Evolutionary conservation across 2,888 invertebrate species (phyloP).

Genomic region (Atherix ibis): DNA sequence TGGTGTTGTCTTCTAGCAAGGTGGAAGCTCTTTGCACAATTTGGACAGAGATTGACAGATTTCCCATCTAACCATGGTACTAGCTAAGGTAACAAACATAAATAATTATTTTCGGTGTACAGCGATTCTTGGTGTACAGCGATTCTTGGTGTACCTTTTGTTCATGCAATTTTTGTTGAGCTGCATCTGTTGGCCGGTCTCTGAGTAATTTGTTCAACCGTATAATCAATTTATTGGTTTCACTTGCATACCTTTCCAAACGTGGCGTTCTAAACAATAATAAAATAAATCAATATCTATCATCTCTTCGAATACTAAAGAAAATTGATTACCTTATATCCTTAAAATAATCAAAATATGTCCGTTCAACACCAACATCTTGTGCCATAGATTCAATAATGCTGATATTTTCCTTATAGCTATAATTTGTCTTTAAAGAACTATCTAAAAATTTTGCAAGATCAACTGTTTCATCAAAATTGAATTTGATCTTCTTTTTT

Average conservation of each 20-base stretch:
- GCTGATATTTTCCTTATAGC: conserved; percentile 14
- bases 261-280: conserved; percentile 42
- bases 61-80: conserved; percentile 91
- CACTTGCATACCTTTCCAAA: conserved; percentile 77
- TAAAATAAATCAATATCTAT: background rate
- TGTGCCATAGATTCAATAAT: conserved; percentile 30
- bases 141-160: conserved; percentile 45
- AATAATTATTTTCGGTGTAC: conserved; percentile 3
- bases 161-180: conserved; percentile 57
- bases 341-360: conserved; percentile 63
- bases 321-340: conserved; percentile 33
- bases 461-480: conserved; percentile 52
- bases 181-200: conserved; percentile 58
- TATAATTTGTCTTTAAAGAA: conserved; percentile 27
- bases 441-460: conserved; percentile 41
- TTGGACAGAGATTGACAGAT: conserved; percentile 77
- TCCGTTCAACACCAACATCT: conserved; percentile 31
- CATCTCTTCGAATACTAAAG: background rate
- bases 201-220: conserved; percentile 79
- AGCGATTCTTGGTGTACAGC: conserved; percentile 6
- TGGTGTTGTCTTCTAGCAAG: conserved; percentile 85
- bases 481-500: conserved; percentile 65
- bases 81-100: conserved; percentile 27
- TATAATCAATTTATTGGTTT: conserved; percentile 91
- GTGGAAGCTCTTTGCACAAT: conserved; percentile 78